phyloP scores from a whole-genome alignment of 2,113 vertebrate genomes.

The Petromus typicus region DNA sequence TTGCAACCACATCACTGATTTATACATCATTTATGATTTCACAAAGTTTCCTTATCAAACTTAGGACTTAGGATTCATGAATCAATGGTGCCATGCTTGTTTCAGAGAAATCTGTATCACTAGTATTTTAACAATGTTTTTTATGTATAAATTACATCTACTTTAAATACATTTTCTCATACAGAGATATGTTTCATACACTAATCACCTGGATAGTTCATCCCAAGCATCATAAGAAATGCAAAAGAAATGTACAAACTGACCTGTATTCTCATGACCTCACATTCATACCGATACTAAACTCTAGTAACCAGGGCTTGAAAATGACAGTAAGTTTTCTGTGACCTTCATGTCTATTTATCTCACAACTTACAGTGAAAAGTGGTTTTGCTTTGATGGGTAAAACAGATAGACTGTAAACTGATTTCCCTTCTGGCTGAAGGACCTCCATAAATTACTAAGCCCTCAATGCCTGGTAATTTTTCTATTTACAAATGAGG shows the following conservation, averaged over 20 bases:
- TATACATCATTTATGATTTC: conserved; percentile 79
- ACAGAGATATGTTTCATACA: neutral
- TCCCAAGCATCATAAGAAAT: neutral
- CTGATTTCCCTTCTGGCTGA: neutral
- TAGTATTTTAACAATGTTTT: conserved; percentile 32
- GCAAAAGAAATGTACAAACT: neutral
- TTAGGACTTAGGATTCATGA: neutral
- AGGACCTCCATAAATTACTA: neutral
- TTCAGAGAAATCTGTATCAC: conserved; percentile 36
- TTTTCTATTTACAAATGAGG: conserved; percentile 10
- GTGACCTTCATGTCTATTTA: neutral
- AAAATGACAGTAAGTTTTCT: neutral
- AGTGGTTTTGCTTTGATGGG: neutral
- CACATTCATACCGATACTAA: neutral
- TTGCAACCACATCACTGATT: conserved; percentile 53
- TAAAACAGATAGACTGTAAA: conserved; percentile 25
- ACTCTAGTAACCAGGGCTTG: neutral
- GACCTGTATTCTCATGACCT: neutral
- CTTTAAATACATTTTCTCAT: conserved; percentile 10
- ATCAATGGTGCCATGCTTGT: neutral
- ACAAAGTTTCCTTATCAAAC: conserved; percentile 52
- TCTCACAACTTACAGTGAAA: neutral
- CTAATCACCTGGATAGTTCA: neutral
- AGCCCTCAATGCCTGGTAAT: neutral
- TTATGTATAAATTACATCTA: conserved; percentile 48